A percentile compares a stretch with the other conserved stretches of the same genome.
Evolutionary conservation across 2,113 vertebrate genomes (phyloP).

Genomic region (Peucedramus taeniatus): DNA sequence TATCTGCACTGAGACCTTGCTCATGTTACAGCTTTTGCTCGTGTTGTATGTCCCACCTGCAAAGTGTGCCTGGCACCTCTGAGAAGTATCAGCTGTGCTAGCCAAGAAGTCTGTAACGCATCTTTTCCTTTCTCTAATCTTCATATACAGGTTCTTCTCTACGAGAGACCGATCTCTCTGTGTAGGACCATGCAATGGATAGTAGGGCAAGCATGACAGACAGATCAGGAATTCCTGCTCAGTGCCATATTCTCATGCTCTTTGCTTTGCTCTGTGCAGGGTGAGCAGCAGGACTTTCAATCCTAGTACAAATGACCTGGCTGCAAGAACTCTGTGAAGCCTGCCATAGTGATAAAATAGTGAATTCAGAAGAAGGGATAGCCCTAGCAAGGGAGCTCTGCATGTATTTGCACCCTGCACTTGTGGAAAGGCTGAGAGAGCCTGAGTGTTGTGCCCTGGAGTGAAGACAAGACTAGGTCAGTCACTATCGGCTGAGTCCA

Average conservation of each 20-base stretch:
- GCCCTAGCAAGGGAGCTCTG: not conserved
- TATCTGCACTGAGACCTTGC: not conserved
- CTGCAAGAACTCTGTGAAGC: not conserved
- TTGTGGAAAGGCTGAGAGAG: not conserved
- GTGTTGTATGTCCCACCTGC: accelerated
- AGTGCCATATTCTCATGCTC: not conserved
- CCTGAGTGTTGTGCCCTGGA: accelerated
- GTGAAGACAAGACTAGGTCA: not conserved
- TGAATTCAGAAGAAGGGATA: not conserved
- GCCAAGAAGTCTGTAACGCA: not conserved
- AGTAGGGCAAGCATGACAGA: not conserved
- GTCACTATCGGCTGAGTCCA: not conserved
- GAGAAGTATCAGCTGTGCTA: not conserved
- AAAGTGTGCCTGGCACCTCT: not conserved
- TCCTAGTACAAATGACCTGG: not conserved
- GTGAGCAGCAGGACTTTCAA: not conserved
- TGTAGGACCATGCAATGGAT: not conserved
- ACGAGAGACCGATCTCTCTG: not conserved
- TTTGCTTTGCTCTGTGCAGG: not conserved
- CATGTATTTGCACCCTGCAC: not conserved
- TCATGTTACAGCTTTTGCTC: not conserved
- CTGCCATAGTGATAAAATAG: not conserved
- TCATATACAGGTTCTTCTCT: not conserved
- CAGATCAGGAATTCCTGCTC: not conserved
- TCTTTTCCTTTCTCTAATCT: not conserved